Percentiles rank a stretch among this genome's conserved stretches.
These are phyloP conservation scores for Mimas tiliae DNA, from an alignment of 2,888 invertebrate genomes.

Conservation along the genomic window DNA sequence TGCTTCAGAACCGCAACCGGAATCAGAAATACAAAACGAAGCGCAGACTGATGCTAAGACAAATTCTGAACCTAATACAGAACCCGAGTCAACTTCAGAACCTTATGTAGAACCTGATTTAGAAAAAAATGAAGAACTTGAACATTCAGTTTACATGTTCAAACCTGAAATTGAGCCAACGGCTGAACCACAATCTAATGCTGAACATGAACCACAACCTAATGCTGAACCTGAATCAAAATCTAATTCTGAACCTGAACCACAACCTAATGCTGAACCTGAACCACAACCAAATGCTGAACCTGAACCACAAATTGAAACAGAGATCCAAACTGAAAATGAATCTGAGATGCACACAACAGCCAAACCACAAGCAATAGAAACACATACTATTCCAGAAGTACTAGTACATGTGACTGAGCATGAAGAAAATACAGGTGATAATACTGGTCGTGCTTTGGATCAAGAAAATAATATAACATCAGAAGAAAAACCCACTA, in stretches of 20 bases:
- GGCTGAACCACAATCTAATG: slow-evolving; percentile 11
- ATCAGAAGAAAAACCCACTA: slow-evolving; percentile 42
- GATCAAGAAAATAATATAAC: slow-evolving; percentile 31
- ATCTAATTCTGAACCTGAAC: slow-evolving; percentile 30
- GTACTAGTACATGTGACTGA: slow-evolving; percentile 16
- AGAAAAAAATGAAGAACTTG: slow-evolving; percentile 26
- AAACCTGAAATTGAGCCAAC: slow-evolving; percentile 25
- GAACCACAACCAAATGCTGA: slow-evolving; percentile 53
- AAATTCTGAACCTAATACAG: slow-evolving; percentile 31
- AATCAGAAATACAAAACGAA: slow-evolving; percentile 25
- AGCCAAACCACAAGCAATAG: slow-evolving; percentile 35
- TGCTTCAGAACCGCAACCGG: slow-evolving; percentile 24
- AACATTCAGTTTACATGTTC: background rate
- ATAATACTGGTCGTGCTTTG: slow-evolving; percentile 9
- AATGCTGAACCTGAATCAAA: slow-evolving; percentile 36
- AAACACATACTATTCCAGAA: slow-evolving; percentile 11
- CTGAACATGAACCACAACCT: slow-evolving; percentile 35
- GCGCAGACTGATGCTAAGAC: slow-evolving; percentile 27
- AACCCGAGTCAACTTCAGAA: slow-evolving; percentile 31
- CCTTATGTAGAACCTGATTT: slow-evolving; percentile 27
- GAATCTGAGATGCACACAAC: slow-evolving; percentile 28
- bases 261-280: slow-evolving; percentile 33
- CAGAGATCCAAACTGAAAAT: slow-evolving; percentile 5
- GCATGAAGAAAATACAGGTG: slow-evolving; percentile 31
- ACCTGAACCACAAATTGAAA: slow-evolving; percentile 38